Percentiles rank a stretch among this genome's conserved stretches.
phyloP scores from a whole-genome alignment of 2,797 vertebrate genomes.

The Manis javanica region DNA sequence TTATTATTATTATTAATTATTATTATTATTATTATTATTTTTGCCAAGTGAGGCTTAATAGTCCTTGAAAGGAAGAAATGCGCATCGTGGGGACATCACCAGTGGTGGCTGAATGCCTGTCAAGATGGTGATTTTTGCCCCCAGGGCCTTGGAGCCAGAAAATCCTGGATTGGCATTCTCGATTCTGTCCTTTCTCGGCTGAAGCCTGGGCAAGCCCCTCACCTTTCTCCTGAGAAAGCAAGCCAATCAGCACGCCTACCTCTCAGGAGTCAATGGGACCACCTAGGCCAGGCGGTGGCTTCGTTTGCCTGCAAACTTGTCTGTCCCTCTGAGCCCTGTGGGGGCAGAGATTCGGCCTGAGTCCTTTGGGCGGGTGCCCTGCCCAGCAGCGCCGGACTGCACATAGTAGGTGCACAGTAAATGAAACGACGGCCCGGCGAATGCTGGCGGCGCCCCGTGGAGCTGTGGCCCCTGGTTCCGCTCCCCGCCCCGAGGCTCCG shows the following conservation, averaged over 20 bases:
- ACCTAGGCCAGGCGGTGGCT: background rate
- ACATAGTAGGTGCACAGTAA: background rate
- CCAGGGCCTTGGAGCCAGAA: background rate
- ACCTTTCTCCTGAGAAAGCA: background rate
- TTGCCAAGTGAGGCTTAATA: background rate
- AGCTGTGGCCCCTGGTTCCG: background rate
- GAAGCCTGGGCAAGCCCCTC: background rate
- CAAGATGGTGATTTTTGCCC: background rate
- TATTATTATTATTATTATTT: background rate
- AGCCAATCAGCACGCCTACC: background rate
- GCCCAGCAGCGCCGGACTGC: background rate
- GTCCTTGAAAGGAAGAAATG: background rate
- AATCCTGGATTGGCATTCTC: background rate
- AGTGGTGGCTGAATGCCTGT: background rate
- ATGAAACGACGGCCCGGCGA: fast-evolving
- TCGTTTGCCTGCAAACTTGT: background rate
- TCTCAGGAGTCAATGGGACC: background rate
- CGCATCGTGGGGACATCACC: background rate
- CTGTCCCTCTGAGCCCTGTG: background rate
- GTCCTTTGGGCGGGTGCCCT: background rate
- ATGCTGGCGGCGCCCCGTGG: background rate
- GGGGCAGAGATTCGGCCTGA: background rate
- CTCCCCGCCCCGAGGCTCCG: too few relatives aligned
- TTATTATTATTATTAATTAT: background rate
- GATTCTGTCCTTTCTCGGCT: background rate